Percentiles rank a stretch among this genome's conserved stretches.
These are phyloP conservation scores for Neoarius graeffei DNA, from an alignment of 2,113 vertebrate species.

Conservation along the genomic window DNA sequence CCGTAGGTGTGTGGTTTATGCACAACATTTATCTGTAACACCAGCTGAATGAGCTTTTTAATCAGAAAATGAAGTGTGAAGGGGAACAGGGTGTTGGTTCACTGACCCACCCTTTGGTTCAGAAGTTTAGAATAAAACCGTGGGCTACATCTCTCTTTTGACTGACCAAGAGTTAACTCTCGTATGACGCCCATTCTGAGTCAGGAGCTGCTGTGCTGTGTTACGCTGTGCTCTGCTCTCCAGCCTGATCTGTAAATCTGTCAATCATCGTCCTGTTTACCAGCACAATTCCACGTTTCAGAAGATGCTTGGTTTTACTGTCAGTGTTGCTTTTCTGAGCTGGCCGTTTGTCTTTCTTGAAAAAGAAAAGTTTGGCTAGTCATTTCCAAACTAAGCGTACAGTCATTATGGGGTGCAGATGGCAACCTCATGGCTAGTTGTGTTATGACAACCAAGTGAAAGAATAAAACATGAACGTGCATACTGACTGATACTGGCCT, in stretches of 20 bases:
- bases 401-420: constrained; percentile 22
- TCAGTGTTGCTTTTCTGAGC: constrained; percentile 1
- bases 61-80: neutral
- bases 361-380: constrained; percentile 14
- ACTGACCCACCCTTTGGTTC: neutral
- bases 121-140: neutral
- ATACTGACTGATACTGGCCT: neutral
- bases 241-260: neutral
- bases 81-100: too few species aligned
- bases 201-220: neutral
- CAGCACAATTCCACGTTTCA: neutral
- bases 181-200: neutral
- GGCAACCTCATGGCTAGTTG: constrained; percentile 3
- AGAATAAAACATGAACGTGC: neutral
- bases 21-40: neutral
- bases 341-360: constrained; percentile 4
- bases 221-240: neutral
- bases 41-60: neutral
- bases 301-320: neutral
- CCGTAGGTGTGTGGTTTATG: neutral
- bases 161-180: neutral
- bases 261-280: neutral
- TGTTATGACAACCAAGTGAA: constrained; percentile 26
- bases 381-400: constrained; percentile 11
- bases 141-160: neutral